These are phyloP conservation scores for Solenopsis invicta DNA, from an alignment of 1,140 invertebrate species.

Conservation along the genomic window DNA sequence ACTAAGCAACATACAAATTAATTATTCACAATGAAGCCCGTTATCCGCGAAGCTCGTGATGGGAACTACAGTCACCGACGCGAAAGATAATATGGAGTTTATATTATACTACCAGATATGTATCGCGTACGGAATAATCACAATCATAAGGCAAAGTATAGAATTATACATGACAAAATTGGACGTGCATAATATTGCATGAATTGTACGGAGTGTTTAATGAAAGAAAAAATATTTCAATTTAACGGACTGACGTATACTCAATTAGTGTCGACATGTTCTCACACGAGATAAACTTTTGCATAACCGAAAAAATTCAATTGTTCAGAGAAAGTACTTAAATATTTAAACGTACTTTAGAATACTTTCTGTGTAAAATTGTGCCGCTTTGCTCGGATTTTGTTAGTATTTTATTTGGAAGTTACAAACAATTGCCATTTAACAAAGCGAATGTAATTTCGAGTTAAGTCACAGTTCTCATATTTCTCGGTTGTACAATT, in stretches of 20 bases:
- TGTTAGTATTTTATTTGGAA: not conserved
- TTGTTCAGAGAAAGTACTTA: not conserved
- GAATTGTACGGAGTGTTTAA: not conserved
- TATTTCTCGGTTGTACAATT: slow-evolving; percentile 9
- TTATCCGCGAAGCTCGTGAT: slow-evolving; percentile 59
- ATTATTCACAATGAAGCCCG: slow-evolving; percentile 44
- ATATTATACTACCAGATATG: slow-evolving; percentile 34
- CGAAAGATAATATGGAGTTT: slow-evolving; percentile 52
- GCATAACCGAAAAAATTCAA: slow-evolving; percentile 20
- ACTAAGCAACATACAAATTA: slow-evolving; percentile 48
- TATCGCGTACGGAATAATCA: slow-evolving; percentile 56
- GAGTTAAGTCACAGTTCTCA: not conserved
- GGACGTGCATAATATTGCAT: not conserved
- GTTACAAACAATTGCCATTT: not conserved
- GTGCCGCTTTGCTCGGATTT: not conserved
- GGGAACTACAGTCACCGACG: slow-evolving; percentile 14
- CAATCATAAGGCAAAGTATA: not conserved
- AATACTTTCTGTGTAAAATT: not conserved
- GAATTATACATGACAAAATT: not conserved
- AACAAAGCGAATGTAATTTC: slow-evolving; percentile 27
- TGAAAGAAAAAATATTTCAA: not conserved
- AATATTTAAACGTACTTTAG: not conserved
- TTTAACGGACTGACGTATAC: not conserved
- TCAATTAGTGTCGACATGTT: not conserved
- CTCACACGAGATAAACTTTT: not conserved